Base-by-base conservation (phyloP, 2,113 vertebrate species). In the Glaucidium brasilianum region DNA sequence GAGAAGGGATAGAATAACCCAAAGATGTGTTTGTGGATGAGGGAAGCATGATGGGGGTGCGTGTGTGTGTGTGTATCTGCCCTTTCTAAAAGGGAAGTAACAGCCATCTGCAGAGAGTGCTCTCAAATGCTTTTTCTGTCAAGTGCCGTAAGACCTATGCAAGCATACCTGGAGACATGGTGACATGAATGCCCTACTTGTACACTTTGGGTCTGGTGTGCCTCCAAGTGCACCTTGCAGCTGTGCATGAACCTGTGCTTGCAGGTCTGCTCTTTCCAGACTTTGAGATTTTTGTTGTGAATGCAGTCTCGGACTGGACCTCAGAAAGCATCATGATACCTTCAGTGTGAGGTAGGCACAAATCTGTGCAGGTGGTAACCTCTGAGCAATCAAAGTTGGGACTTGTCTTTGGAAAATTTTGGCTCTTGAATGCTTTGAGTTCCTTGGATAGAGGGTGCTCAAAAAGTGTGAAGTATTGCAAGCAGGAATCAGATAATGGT, bases 71-170 rank as follows among this genome's bases (percentile, higher is more conserved):
- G 4, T 71, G 17, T 81, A 30, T 64, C 21, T 49, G 39, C 49
- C 39, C 21, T 73, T 89, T 83, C 68, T 53, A 41, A 62, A 60
- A n/a, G 15, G n/a, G 26, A 55, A 30, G 21, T 35, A 15, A 12
- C 25, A 55, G 59, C 72, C 30, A 11, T 41, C 62, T 87, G 76
- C 55, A 87, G 73, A 50, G 35, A 25, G 8, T 19, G 15, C 32
- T 58, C 37, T 58, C 12, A 8, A 29, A 17, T 66, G 27, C 76
- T 71, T 81, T 73, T n/a, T 12, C 47, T 64, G 25, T 71, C 34
- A n/a, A 66, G n/a, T 67, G 50, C 27, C 1, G 0, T 23, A 32
- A 93, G 45, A 52, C n/a, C 32, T 55, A 2, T 1, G 11, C 18
- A 55, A 63, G 60, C 13, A 14, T 19, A 66, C 34, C 49, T 49